A percentile compares a stretch with the other conserved stretches of the same genome.
These are phyloP conservation scores for Sanderia malayensis DNA, from an alignment of 30 jellyfish, hydroid and myxozoan species.

Conservation along the genomic window DNA sequence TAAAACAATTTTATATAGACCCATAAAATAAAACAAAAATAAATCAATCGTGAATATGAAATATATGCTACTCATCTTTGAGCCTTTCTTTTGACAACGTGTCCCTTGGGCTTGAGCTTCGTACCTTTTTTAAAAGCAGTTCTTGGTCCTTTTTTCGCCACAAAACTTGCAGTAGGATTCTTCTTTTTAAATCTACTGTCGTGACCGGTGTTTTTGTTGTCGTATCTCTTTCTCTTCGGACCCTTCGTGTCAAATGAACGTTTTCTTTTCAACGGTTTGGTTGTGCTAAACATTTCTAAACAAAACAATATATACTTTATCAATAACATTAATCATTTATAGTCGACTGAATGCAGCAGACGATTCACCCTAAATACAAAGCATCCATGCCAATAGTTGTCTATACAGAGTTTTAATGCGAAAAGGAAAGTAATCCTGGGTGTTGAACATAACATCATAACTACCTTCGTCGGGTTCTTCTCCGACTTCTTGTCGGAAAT, in stretches of 20 bases:
- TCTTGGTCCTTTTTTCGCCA: neutral
- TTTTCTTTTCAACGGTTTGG: conserved; percentile 25
- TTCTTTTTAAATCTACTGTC: neutral
- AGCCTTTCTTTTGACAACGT: neutral
- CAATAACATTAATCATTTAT: too few species aligned
- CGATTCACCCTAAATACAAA: too few species aligned
- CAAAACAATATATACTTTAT: too few species aligned
- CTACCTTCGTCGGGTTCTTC: conserved; percentile 93
- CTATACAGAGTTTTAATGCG: too few species aligned
- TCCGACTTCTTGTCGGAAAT: conserved; percentile 86
- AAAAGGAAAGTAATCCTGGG: too few species aligned
- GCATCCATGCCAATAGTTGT: too few species aligned
- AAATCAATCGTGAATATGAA: too few species aligned
- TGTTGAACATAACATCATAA: too few species aligned
- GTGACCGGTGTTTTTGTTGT: neutral
- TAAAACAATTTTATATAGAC: too few species aligned
- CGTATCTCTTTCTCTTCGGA: conserved; percentile 3
- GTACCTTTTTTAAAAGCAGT: neutral
- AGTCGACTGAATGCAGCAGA: too few species aligned
- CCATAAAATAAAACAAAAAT: too few species aligned
- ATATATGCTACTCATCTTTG: too few species aligned
- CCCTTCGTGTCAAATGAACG: conserved; percentile 21
- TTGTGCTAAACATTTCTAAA: conserved; percentile 31
- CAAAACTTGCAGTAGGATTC: neutral
- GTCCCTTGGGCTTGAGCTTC: neutral